Conservation (phyloP, 2,113 vertebrate species). For the Lepidothrix coronata region DNA sequence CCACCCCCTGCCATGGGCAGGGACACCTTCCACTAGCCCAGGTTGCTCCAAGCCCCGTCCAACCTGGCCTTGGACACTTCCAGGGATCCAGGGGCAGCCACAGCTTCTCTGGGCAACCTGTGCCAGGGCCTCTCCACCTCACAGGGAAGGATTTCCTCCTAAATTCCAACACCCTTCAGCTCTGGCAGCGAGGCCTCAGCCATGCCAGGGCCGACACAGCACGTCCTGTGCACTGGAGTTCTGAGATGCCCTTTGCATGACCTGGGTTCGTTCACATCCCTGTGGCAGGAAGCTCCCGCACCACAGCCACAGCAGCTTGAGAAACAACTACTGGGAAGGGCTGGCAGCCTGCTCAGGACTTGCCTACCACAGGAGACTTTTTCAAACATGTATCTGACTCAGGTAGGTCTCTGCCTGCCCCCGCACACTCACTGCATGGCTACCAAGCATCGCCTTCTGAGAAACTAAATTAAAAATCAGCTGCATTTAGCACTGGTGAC, state of each 20-base stretch:
- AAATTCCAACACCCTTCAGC: background rate
- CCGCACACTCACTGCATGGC: background rate
- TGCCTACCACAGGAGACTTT: background rate
- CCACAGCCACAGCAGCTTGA: background rate
- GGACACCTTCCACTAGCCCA: background rate
- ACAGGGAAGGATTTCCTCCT: background rate
- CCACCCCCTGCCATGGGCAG: background rate
- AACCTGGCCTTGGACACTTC: background rate
- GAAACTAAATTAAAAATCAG: background rate
- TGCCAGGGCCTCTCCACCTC: background rate
- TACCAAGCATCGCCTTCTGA: background rate
- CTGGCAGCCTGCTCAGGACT: background rate
- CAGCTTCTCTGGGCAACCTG: background rate
- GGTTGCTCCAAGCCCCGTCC: accelerated
- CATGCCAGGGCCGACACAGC: background rate
- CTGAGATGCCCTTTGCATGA: background rate
- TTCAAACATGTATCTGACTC: background rate
- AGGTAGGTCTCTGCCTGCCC: background rate
- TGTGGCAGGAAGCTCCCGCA: background rate
- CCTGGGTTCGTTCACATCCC: background rate
- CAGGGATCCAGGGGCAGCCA: background rate
- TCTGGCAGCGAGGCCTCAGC: background rate
- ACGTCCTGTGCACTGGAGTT: background rate
- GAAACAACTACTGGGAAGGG: background rate
- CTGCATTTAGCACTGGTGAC: background rate